Percentiles rank a stretch among this genome's conserved stretches.
Conservation (phyloP, 2,797 vertebrate species). For the Amblyraja radiata region DNA sequence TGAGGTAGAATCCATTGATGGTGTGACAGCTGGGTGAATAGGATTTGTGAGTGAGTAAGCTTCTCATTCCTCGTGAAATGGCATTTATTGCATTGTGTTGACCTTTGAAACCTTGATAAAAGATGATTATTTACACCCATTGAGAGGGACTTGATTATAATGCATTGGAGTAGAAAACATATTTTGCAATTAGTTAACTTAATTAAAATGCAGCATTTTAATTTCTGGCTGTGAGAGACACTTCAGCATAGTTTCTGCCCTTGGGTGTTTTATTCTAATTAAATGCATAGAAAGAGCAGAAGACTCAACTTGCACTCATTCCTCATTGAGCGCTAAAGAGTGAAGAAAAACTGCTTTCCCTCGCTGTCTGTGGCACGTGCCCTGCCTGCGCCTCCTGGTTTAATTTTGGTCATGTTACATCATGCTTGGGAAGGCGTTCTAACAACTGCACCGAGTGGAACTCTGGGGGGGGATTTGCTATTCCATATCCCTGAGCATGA, state of each 20-base stretch:
- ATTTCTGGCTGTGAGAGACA: neutral
- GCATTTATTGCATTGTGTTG: neutral
- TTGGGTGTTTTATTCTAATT: neutral
- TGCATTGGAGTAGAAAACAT: constrained; percentile 20
- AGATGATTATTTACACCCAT: constrained; percentile 24
- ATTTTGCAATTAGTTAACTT: neutral
- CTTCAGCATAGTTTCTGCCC: neutral
- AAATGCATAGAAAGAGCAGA: neutral
- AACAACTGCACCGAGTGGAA: constrained; percentile 12
- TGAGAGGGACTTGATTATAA: constrained; percentile 33
- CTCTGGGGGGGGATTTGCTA: constrained; percentile 4
- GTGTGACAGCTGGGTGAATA: constrained; percentile 8
- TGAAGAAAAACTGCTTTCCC: neutral
- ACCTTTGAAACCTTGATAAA: constrained; percentile 28
- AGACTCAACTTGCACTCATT: neutral
- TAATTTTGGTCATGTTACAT: constrained; percentile 35
- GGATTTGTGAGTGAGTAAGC: constrained; percentile 23
- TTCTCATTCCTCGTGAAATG: accelerated
- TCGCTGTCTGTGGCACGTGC: constrained; percentile 4
- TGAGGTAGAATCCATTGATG: neutral
- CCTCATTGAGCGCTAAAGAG: neutral
- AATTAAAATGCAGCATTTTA: neutral
- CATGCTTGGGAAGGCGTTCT: constrained; percentile 15
- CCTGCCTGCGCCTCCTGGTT: constrained; percentile 17
- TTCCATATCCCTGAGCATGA: neutral